Conservation (phyloP, 2,113 vertebrate genomes). For the Chionis minor region DNA sequence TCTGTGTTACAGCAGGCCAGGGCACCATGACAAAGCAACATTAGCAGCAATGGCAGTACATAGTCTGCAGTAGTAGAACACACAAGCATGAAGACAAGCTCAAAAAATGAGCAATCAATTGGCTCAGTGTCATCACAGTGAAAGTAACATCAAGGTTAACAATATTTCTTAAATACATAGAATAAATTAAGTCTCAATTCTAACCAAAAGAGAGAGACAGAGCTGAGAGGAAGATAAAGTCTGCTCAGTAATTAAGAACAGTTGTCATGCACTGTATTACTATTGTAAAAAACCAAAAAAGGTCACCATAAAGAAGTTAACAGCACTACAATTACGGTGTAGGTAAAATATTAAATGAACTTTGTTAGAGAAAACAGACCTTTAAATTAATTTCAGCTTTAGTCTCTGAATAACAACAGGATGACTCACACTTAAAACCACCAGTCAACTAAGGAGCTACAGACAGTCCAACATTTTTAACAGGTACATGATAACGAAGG, state of each 20-base stretch:
- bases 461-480: neutral
- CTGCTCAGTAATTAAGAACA: neutral
- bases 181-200: neutral
- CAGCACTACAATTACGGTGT: neutral
- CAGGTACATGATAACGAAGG: neutral
- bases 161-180: neutral
- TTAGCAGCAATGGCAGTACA: neutral
- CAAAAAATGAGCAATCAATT: neutral
- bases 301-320: neutral
- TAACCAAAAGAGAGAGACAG: neutral
- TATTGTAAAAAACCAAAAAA: neutral
- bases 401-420: neutral
- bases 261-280: neutral
- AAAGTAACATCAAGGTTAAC: neutral
- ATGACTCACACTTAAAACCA: neutral
- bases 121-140: neutral
- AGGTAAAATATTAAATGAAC: slow-evolving; percentile 21
- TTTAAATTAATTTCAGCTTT: slow-evolving; percentile 30
- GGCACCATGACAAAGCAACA: neutral
- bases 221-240: neutral
- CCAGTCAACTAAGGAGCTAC: neutral
- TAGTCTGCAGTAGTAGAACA: neutral
- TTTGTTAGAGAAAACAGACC: slow-evolving; percentile 25
- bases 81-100: neutral
- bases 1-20: neutral